Base-by-base conservation (phyloP, 2,113 vertebrate genomes). In the Myxocyprinus asiaticus region DNA sequence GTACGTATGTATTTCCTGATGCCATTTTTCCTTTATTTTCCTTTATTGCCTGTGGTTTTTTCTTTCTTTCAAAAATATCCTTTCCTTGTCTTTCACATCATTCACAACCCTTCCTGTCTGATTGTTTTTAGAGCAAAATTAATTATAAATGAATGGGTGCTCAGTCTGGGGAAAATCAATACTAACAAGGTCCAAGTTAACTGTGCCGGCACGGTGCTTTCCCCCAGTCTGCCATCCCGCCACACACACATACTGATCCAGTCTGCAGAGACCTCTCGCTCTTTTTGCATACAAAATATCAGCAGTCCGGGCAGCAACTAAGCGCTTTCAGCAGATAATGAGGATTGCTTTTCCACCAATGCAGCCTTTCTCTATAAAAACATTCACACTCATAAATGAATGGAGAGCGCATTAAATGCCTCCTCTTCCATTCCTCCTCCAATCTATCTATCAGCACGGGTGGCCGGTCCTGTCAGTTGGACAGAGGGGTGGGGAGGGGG, bases 131-230 rank as follows among this genome's bases (percentile, higher is more conserved):
- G 53, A 88, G 81, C 83, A 63, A 82, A 88, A 90, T 91, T 85
- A 89, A 91, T 91, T 91, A 91, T 88, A 84, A 86, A 92, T 90
- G 87, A 90, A 88, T 86, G 86, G 87, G 83, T 79, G 82, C 87
- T 89, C 86, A 80, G 87, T 89, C 88, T 79, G 83, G 73, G 83
- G 43, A 75, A 83, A 85, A 93, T 92, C 91, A 64, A 92, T 92
- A 85, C 88, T 89, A 92, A 92, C 89, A 88, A 90, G 85, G 85
- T 92, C 87, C 76, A 56, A 86, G 87, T 87, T 89, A 78, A 84
- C 88, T 85, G 65, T 81, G 85, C 83, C 79, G 78, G 42, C 78
- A 63, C 62, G 72, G 15, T 71, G 76, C 50, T 44, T 71, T 77
- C 64, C 50, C 61, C 22, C 7, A 62, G 82, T 45, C 74, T 79